These are phyloP conservation scores for Telmatochromis sp. DNA, from an alignment of 2,113 vertebrate species.

Conservation along the genomic window DNA sequence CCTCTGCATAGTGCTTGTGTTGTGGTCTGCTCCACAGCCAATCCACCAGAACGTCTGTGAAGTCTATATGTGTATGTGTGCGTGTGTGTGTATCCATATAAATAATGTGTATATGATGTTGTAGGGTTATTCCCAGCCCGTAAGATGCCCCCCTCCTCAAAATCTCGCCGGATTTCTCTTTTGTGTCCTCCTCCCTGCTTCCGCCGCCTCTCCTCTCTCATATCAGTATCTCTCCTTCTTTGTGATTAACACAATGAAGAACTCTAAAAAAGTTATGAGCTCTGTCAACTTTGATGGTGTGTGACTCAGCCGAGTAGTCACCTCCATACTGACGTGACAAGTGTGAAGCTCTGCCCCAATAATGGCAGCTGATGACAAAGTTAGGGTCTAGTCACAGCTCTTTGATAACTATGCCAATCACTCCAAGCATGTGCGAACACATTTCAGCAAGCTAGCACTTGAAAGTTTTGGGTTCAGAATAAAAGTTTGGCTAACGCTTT, in stretches of 20 bases:
- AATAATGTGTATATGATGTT: slow-evolving; percentile 40
- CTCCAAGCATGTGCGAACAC: slow-evolving; percentile 17
- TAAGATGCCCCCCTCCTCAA: slow-evolving; percentile 7
- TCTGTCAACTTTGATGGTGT: slow-evolving; percentile 12
- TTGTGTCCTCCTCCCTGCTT: neutral
- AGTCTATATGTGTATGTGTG: slow-evolving; percentile 23
- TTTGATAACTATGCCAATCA: slow-evolving; percentile 37
- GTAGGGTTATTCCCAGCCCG: slow-evolving; percentile 32
- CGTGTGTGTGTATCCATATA: slow-evolving; percentile 21
- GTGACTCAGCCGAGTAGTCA: slow-evolving; percentile 50
- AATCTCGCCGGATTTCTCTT: neutral
- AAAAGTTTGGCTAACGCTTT: slow-evolving; percentile 29
- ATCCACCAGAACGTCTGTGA: slow-evolving; percentile 58
- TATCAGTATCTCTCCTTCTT: slow-evolving; percentile 24
- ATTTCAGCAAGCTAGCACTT: slow-evolving; percentile 30
- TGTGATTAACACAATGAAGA: slow-evolving; percentile 10
- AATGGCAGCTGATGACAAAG: slow-evolving; percentile 55
- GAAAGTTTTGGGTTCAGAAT: slow-evolving; percentile 19
- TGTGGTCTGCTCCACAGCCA: slow-evolving; percentile 72
- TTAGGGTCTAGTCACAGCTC: slow-evolving; percentile 18
- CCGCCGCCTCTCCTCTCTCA: neutral
- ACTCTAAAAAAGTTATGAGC: neutral
- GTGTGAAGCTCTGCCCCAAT: slow-evolving; percentile 42
- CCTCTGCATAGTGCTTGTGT: slow-evolving; percentile 73
- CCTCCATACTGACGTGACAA: slow-evolving; percentile 36